Base-by-base conservation (phyloP, 2,888 invertebrate species). In the Philereme transversata region DNA sequence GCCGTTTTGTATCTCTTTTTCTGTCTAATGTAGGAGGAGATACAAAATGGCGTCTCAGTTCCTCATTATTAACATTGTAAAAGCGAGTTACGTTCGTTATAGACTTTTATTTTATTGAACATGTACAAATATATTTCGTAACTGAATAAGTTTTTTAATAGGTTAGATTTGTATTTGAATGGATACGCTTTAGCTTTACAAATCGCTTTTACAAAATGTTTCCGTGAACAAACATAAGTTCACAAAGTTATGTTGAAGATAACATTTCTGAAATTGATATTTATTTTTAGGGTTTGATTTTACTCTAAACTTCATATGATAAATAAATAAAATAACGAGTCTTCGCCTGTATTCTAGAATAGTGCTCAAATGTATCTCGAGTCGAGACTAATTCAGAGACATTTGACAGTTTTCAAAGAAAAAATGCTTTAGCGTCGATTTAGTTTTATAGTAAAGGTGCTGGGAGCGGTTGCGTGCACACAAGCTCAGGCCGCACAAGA, bases 131-230 rank as follows among this genome's bases (percentile, higher is more conserved):
- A 65, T 61, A 54, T 68, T 75, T 73, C 71, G 62, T 75, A 76
- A 73, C 69, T 75, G 22, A 22, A 22, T 72, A 78, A 67, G 69
- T 70, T 73, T 66, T 65, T 62, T 34, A 69, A 63, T 76, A 71
- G 69, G 65, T 66, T 81, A 80, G 70, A 68, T 68, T 71, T 74
- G 64, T 69, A 68, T 69, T 69, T 62, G 62, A 68, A 72, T 60
- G 54, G 64, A 64, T 66, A 65, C 56, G 79, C 81, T 78, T 75
- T 51, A 51, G 78, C 79, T 60, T 73, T n/a, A 68, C 56, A 64
- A 54, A 63, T 51, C 55, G 62, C 64, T 67, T 67, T 68, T 66
- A 62, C 56, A 57, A 51, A 61, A 49, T 35, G 22, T 70, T 67
- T 55, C 71, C 64, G 60, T 64, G 57, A 40, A 47, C 45, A 54